phyloP scores from a whole-genome alignment of 2,113 vertebrate species.

The Tachysurus fulvidraco region DNA sequence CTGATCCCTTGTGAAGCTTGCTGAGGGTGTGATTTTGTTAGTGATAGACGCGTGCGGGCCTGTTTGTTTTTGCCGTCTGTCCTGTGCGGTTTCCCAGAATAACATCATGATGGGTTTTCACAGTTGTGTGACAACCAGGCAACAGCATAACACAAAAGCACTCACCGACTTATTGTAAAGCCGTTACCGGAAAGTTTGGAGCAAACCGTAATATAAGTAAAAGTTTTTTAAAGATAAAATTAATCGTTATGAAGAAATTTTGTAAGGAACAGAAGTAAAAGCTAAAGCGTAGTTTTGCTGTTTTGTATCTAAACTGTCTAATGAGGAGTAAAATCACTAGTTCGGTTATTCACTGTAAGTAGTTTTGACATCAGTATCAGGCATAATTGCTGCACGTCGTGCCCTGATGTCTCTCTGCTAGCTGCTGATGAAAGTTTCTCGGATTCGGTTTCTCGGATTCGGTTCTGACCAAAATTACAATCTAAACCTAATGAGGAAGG shows the following conservation, averaged over 20 bases:
- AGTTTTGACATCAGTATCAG: neutral
- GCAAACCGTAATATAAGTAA: neutral
- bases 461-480: neutral
- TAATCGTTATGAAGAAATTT: neutral
- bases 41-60: neutral
- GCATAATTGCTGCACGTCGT: neutral
- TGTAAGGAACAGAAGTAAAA: neutral
- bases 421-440: neutral
- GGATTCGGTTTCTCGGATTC: neutral
- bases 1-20: neutral
- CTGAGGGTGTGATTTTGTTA: neutral
- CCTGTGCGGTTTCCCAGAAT: constrained; percentile 27
- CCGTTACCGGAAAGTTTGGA: neutral
- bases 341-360: neutral
- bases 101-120: constrained; percentile 17
- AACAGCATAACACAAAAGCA: neutral
- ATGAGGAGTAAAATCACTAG: neutral
- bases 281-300: neutral
- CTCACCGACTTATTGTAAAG: neutral
- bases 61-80: constrained; percentile 33
- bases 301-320: neutral
- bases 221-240: neutral
- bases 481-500: neutral
- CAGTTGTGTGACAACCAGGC: constrained; percentile 18
- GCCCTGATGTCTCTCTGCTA: neutral